These are phyloP conservation scores for Lacanobia oleracea DNA, from an alignment of 2,888 invertebrate genomes.

Conservation along the genomic window DNA sequence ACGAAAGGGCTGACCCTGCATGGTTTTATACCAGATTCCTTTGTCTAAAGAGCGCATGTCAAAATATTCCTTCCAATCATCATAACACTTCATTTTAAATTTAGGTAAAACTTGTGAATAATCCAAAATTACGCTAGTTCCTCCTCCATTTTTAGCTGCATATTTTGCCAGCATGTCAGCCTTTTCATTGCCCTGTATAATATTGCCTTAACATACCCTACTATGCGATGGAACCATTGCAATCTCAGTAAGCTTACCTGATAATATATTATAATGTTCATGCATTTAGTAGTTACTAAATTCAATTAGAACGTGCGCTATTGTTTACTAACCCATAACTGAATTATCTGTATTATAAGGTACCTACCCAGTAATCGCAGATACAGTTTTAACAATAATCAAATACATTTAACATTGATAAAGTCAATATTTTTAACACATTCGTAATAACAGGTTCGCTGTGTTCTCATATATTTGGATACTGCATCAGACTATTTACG, in stretches of 20 bases:
- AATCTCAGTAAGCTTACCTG: not conserved
- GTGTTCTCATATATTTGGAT: conserved; percentile 44
- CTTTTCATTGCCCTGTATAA: too few relatives aligned
- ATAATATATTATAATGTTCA: not conserved
- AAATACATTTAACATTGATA: conserved; percentile 3
- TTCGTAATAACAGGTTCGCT: conserved; percentile 26
- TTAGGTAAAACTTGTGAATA: too few relatives aligned
- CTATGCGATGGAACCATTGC: too few relatives aligned
- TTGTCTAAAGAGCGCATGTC: too few relatives aligned
- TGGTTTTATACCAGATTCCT: too few relatives aligned
- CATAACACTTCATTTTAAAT: too few relatives aligned
- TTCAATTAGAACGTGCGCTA: not conserved
- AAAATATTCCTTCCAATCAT: too few relatives aligned
- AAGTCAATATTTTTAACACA: not conserved
- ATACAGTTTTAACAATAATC: not conserved
- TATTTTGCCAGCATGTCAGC: too few relatives aligned
- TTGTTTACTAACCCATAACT: not conserved
- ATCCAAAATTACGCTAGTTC: too few relatives aligned
- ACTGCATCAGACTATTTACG: conserved; percentile 43
- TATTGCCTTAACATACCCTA: too few relatives aligned
- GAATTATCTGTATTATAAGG: conserved; percentile 3
- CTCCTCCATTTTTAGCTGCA: too few relatives aligned
- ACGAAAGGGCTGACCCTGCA: too few relatives aligned
- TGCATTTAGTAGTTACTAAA: conserved; percentile 3
- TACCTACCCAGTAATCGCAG: not conserved